Base-by-base conservation (phyloP, 2,797 vertebrate genomes). In the Galagoides demidoff region DNA sequence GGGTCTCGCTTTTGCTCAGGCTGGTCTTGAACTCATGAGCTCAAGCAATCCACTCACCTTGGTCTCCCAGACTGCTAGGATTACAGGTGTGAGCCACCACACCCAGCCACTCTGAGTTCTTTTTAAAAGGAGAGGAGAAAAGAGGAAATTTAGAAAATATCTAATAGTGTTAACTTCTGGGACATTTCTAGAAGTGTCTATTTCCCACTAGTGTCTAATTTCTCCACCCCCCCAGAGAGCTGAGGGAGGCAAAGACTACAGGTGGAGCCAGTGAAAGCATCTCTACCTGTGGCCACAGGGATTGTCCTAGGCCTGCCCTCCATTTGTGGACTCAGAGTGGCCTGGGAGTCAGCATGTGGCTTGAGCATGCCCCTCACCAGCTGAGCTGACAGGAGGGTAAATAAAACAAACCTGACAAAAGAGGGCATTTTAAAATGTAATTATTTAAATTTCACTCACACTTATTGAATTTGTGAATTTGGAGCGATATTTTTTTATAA, bases 251-350 rank as follows among this genome's bases (percentile, higher is more conserved):
- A 79, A 68, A n/a, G 29, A 7, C 85, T 13, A 14, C 57, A 8
- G n/a, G 20, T 12, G 13, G 39, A 29, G 25, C 17, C 27, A 39
- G 74, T 16, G n/a, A 19, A 23, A 39, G n/a, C 22, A 22, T 76
- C 20, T 81, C 29, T 2, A 0, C 0, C 4, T 2, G 6, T 14
- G 55, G 19, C 43, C 27, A 22, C 0, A 4, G 19, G 17, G 13
- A 20, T 45, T 63, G 10, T 25, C 5, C 5, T 16, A 10, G 23
- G 0, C 25, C 66, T 2, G 7, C 19, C 23, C 23, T 39, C 1
- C 2, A 23, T 61, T 25, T 45, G 1, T 12, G 2, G 22, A 9
- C 9, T 57, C 31, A 19, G 57, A 63, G 14, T 2, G n/a, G 12
- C n/a, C 71, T 31, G 17, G 61, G 55, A 43, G 39, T 49, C 6